Evolutionary conservation across 1,140 invertebrate species (phyloP), one percentile per base, ranked within the genome.

Genomic region (Thaumatotibia leucotreta): DNA sequence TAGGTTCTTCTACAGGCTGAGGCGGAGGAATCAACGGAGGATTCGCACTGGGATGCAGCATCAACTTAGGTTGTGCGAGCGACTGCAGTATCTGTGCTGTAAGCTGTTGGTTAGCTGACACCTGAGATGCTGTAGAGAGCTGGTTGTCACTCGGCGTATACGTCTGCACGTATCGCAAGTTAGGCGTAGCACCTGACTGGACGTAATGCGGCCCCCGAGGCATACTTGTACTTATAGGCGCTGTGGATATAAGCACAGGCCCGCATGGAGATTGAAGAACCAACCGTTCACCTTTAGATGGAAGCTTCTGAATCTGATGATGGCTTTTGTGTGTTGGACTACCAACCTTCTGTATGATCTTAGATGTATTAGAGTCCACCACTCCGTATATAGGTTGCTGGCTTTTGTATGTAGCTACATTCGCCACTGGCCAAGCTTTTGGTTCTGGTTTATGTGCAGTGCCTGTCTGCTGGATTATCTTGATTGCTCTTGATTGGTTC

Each of bases 11-110:
- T 29, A 62, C 39, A 11, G 78, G 62, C 61, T 73, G 24, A 54
- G 77, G n/a, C n/a, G 70, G 35, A 69, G 63, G 31, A 79, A 61
- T 24, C 69, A 77, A 64, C 82, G 80, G 67, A 79, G 78, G 11
- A 81, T 32, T 74, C 2, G 83, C 80, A 64, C 73, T 79, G 33
- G 82, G 68, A 61, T 84, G 81, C 49, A 89, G 63, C 79, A 89
- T 82, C 17, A 88, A 63, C 64, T 92, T 91, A 1, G 89, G 87
- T 66, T 91, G 86, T 31, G 88, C 86, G 22, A 92, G 68, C 10
- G 89, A 91, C 52, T 92, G 89, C 54, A 92, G 69, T 68, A 92
- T 92, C 75, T 92, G 89, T 29, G 89, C 91, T 58, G 91, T 92
- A 9, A 91, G 72, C 64, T 91, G 86, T 65, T 91, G 89, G 74